A percentile compares a stretch with the other conserved stretches of the same genome.
Conservation (phyloP, 1,140 invertebrate species). For the Belonocnema kinseyi region DNA sequence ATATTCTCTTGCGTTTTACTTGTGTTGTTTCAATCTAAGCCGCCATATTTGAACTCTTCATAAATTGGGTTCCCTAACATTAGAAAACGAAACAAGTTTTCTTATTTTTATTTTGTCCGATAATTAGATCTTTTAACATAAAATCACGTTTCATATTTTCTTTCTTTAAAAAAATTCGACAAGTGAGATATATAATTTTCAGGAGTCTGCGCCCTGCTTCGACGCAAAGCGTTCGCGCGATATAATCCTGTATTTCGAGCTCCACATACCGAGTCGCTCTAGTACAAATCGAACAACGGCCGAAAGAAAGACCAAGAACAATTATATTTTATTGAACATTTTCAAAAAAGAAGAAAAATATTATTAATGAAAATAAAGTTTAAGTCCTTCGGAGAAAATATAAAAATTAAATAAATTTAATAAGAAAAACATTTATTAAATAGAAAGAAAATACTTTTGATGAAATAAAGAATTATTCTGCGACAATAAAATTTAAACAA, state of each 20-base stretch:
- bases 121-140: not conserved
- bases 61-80: too few species aligned
- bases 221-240: slow-evolving; percentile 27
- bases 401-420: not conserved
- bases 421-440: not conserved
- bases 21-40: too few species aligned
- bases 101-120: not conserved
- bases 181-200: not conserved
- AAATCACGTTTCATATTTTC: not conserved
- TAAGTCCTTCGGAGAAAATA: not conserved
- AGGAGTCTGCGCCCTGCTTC: slow-evolving; percentile 21
- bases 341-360: not conserved
- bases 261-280: not conserved
- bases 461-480: not conserved
- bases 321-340: not conserved
- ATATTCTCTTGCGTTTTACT: too few species aligned
- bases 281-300: slow-evolving; percentile 13
- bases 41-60: too few species aligned
- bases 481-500: slow-evolving; percentile 10
- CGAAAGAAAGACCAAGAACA: slow-evolving; percentile 1
- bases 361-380: not conserved
- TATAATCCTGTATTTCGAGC: not conserved
- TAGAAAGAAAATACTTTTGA: not conserved
- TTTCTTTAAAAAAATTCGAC: not conserved
- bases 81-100: not conserved